Evolutionary conservation across 2,113 vertebrate genomes (phyloP), one percentile per base, ranked within the genome.

Genomic region (Chaetorhynchus papuensis): DNA sequence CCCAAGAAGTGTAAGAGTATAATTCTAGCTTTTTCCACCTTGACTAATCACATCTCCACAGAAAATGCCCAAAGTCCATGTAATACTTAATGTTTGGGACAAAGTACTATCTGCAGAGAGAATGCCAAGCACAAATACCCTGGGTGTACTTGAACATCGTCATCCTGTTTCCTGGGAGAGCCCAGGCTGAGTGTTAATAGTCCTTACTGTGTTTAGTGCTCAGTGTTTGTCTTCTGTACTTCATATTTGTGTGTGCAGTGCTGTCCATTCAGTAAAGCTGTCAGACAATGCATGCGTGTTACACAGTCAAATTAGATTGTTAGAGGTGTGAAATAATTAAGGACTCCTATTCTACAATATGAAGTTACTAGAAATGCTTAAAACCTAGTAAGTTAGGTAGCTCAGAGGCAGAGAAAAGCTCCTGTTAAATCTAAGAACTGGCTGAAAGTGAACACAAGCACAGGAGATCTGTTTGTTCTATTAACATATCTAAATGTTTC

Each of bases 251-350:
- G 8, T 18, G 6, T 44, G 33, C 6, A 0, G 9, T 41, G n/a
- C 27, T 52, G 0, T 49, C 39, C 7, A 6, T 70, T 79, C 31
- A 21, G 70, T 42, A 75, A 54, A 78, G 56, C 59, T 70, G 10
- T 23, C n/a, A 47, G 26, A 21, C 8, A 22, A 6, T 65, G 9
- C 33, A 2, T 7, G 1, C 5, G 4, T 1, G 0, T 81, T 57
- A 23, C 7, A 6, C 13, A 28, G n/a, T 60, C 27, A 60, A 47
- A 50, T 76, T 19, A 45, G 22, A n/a, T 41, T 2, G 1, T 30
- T 63, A 0, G 3, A 66, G 31, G 1, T 78, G 14, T 49, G 13
- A 30, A 30, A 57, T 80, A 49, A 22, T 65, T 88, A 72, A 56
- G 26, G 26, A n/a, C 19, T 42, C 4, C 13, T 74, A 3, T 44